Percentiles rank a stretch among this genome's conserved stretches.
These are phyloP conservation scores for Pavo muticus DNA, from an alignment of 2,113 vertebrate species.

Conservation along the genomic window DNA sequence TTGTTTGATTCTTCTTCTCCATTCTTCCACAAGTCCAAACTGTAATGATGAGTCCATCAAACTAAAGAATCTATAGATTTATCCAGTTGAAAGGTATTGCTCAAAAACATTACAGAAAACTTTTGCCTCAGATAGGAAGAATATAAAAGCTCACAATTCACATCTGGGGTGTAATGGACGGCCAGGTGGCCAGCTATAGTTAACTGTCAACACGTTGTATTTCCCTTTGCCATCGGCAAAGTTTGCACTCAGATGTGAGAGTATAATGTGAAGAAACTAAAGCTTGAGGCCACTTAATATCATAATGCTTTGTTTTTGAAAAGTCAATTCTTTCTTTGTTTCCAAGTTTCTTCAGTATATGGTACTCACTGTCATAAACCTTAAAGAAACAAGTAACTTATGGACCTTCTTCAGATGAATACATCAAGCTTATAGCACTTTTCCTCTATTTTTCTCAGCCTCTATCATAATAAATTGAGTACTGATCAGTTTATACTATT, in stretches of 20 bases:
- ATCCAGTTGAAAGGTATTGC: constrained; percentile 40
- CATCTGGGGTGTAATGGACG: constrained; percentile 69
- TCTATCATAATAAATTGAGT: not conserved
- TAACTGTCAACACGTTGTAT: constrained; percentile 71
- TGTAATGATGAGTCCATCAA: not conserved
- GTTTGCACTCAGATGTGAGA: constrained; percentile 71
- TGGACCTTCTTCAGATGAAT: not conserved
- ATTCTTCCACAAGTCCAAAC: not conserved
- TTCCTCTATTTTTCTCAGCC: not conserved
- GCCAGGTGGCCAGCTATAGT: constrained; percentile 66
- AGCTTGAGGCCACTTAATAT: constrained; percentile 50
- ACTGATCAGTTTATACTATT: not conserved
- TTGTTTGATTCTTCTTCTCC: not conserved
- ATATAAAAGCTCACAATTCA: constrained; percentile 63
- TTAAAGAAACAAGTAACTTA: not conserved
- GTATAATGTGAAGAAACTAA: constrained; percentile 65
- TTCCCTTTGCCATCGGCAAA: constrained; percentile 70
- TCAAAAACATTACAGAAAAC: constrained; percentile 49
- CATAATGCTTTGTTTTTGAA: constrained; percentile 1
- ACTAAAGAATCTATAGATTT: constrained; percentile 43
- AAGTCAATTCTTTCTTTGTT: not conserved
- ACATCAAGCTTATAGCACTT: not conserved
- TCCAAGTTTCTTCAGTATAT: not conserved
- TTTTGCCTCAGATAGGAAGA: constrained; percentile 52
- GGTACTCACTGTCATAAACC: not conserved